Evolutionary conservation across 2,797 vertebrate genomes (phyloP).

Genomic region (Lepilemur septentrionalis): DNA sequence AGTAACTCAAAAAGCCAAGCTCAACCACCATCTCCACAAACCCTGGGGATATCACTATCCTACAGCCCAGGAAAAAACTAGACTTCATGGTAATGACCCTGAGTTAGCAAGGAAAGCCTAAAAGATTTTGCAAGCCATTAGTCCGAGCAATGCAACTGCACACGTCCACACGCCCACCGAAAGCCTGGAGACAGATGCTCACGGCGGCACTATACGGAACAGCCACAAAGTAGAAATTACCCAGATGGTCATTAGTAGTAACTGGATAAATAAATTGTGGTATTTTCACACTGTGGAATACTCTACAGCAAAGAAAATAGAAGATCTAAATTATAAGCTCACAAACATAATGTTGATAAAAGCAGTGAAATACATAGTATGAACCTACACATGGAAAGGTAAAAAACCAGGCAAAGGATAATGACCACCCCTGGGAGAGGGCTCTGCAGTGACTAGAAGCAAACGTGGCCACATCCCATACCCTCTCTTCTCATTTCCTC

Average conservation of each 20-base stretch:
- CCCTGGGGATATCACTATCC: background rate
- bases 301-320: background rate
- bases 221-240: background rate
- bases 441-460: background rate
- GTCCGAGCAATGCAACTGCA: background rate
- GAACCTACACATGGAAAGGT: background rate
- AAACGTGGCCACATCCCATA: background rate
- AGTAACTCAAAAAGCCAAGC: background rate
- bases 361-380: background rate
- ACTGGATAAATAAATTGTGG: background rate
- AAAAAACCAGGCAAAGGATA: background rate
- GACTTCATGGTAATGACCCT: background rate
- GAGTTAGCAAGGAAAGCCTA: background rate
- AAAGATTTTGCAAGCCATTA: background rate
- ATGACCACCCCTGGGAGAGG: background rate
- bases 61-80: background rate
- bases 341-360: background rate
- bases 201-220: rapidly evolving
- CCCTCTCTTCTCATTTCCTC: background rate
- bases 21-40: background rate
- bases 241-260: background rate
- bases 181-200: background rate
- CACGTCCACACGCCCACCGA: background rate
- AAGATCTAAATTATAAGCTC: background rate
- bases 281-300: background rate